These are phyloP conservation scores for Megaceryle maxima DNA, from an alignment of 2,113 vertebrate genomes.

Conservation along the genomic window DNA sequence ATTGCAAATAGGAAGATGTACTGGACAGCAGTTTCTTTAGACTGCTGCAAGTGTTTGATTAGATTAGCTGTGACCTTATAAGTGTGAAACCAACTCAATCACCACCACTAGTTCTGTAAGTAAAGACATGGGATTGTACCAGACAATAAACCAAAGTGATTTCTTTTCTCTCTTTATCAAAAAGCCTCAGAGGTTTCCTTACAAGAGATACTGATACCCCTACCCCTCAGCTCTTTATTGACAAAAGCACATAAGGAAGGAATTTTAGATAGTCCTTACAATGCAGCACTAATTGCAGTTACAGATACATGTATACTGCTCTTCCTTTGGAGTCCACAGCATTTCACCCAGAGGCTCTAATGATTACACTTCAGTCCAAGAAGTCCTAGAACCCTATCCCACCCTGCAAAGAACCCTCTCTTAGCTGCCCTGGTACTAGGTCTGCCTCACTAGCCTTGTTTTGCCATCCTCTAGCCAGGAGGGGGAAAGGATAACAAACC, in stretches of 20 bases:
- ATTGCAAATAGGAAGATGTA: neutral
- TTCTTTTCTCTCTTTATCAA: neutral
- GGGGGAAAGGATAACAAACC: no score
- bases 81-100: neutral
- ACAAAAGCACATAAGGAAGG: neutral
- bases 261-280: neutral
- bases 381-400: neutral
- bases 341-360: neutral
- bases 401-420: neutral
- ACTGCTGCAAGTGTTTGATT: neutral
- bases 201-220: neutral
- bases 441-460: neutral
- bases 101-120: neutral
- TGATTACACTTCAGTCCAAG: neutral
- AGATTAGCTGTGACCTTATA: neutral
- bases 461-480: neutral
- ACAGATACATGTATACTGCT: neutral
- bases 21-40: neutral
- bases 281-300: neutral
- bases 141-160: neutral
- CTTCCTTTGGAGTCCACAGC: neutral
- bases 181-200: neutral
- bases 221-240: neutral
- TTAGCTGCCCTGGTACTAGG: neutral
- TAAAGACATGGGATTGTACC: neutral